These are phyloP conservation scores for Drosophila flavopinicola DNA, from an alignment of 2,888 invertebrate genomes.

Conservation along the genomic window DNA sequence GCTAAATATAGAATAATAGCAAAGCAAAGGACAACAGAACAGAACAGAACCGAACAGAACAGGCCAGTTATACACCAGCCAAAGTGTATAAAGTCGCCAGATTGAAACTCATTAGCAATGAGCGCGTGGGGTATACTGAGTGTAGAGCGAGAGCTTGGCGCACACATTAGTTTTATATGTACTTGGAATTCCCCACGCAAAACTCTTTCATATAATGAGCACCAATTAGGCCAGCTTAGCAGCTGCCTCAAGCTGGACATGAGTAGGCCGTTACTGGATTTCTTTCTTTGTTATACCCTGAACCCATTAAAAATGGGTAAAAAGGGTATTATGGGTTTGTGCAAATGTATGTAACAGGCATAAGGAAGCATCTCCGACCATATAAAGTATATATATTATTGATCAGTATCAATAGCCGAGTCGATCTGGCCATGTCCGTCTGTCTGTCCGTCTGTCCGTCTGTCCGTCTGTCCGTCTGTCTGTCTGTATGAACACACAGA, in stretches of 20 bases:
- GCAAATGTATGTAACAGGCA: too few species aligned
- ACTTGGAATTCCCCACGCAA: slow-evolving; percentile 72
- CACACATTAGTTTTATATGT: slow-evolving; percentile 63
- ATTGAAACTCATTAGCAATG: slow-evolving; percentile 45
- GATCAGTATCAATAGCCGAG: too few species aligned
- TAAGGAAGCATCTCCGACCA: too few species aligned
- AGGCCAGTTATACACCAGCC: neutral
- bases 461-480: too few species aligned
- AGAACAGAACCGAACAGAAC: too few species aligned
- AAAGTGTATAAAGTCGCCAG: slow-evolving; percentile 17
- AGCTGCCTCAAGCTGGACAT: slow-evolving; percentile 19
- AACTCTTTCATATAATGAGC: slow-evolving; percentile 76
- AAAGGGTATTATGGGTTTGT: too few species aligned
- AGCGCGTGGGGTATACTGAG: neutral
- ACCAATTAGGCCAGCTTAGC: slow-evolving; percentile 71
- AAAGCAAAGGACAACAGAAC: neutral
- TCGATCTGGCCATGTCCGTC: too few species aligned
- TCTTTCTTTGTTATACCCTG: too few species aligned
- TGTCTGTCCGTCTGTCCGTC: too few species aligned
- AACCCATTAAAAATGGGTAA: too few species aligned
- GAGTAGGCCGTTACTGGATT: slow-evolving; percentile 9
- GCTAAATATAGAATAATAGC: slow-evolving; percentile 21
- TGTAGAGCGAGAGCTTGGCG: neutral
- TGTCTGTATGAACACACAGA: too few species aligned
- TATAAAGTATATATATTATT: too few species aligned